Evolutionary conservation across 2,888 invertebrate genomes (phyloP), one percentile per base, ranked within the genome.

Genomic region (Brenthis hecate): DNA sequence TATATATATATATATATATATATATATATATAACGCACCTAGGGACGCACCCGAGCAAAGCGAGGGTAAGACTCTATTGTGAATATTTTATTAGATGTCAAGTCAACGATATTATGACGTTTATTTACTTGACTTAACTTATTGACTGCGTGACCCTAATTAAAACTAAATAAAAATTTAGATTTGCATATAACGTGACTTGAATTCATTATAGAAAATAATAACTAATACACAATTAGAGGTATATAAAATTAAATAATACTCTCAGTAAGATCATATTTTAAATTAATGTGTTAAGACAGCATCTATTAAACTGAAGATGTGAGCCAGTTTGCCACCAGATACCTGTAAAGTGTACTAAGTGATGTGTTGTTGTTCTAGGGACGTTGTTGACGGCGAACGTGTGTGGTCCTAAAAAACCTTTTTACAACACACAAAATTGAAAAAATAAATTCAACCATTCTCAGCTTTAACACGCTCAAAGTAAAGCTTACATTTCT

Each of bases 331-430:
- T 75, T 83, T 82, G 86, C 86, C 89, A 87, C 90, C 86, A 86
- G 88, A 62, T 90, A 91, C 89, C 89, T 89, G 91, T 83, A 83
- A 90, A 91, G 85, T 90, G 87, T 87, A 90, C 88, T 90, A 89
- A 91, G 87, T 89, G 90, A 83, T 85, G 85, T 86, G 84, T 83
- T 91, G 91, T 92, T 91, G 88, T 92, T 90, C 87, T 88, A 88
- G 82, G 87, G 87, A 81, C 84, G 62, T 36, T 86, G 77, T 84
- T 89, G 89, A 89, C 88, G 87, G 81, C 82, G 82, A 80, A 83
- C 88, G 92, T 92, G 92, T 92, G 92, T 92, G 92, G 92, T 92
- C 92, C 86, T 77, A 76, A 75, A 77, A 76, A 71, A 72, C 62
- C 66, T 71, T 72, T 74, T 76, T 80, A 80, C 74, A 43, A 6